Percentiles rank a stretch among this genome's conserved stretches.
These are phyloP conservation scores for Pseudoatta argentina DNA, from an alignment of 1,140 invertebrate species.

Conservation along the genomic window DNA sequence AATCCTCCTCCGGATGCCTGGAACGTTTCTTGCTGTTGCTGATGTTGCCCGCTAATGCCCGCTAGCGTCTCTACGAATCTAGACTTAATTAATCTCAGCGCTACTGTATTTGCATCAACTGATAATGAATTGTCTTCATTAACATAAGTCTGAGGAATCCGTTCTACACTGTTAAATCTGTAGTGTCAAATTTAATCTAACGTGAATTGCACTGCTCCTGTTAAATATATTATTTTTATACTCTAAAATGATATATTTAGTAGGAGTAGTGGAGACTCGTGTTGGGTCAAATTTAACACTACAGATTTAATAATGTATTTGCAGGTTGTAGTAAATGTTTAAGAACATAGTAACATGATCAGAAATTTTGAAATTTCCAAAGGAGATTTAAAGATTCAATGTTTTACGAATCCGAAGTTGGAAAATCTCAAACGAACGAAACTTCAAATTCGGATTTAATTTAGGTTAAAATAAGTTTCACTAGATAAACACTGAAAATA, in stretches of 20 bases:
- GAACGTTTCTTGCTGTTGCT: conserved; percentile 56
- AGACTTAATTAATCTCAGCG: conserved; percentile 65
- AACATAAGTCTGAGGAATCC: not conserved
- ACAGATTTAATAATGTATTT: too few species aligned
- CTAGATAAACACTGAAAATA: too few species aligned
- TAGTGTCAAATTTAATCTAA: too few species aligned
- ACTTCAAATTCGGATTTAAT: not conserved
- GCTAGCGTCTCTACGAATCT: conserved; percentile 20
- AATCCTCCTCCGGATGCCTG: conserved; percentile 57
- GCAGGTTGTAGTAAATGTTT: not conserved
- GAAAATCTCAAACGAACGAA: not conserved
- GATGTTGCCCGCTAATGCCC: conserved; percentile 54
- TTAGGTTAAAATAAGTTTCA: not conserved
- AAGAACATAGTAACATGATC: not conserved
- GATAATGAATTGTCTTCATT: conserved; percentile 1
- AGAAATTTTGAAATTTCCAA: not conserved
- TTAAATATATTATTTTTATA: too few species aligned
- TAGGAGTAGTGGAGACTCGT: too few species aligned
- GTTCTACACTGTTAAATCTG: not conserved
- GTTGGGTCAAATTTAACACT: too few species aligned
- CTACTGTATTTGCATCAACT: not conserved
- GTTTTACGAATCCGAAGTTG: not conserved
- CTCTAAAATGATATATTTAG: too few species aligned
- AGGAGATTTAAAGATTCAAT: not conserved
- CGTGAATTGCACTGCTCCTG: too few species aligned